A percentile compares a stretch with the other conserved stretches of the same genome.
Conservation (phyloP, 2,888 invertebrate species). For the Ennomos erosarius region DNA sequence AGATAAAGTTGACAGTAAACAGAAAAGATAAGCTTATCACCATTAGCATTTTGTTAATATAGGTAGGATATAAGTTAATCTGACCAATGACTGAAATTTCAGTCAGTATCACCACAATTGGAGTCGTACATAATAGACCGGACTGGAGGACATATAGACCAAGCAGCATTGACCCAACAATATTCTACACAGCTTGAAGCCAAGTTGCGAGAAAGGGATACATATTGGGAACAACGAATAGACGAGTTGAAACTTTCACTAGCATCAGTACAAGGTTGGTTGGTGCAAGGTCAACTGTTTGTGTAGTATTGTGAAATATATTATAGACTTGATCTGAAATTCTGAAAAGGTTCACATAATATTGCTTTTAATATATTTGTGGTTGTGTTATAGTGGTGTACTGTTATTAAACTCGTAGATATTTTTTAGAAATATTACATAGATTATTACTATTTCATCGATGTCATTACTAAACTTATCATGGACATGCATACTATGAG, state of each 20-base stretch:
- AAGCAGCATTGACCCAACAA: slow-evolving; percentile 82
- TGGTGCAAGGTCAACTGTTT: slow-evolving; percentile 7
- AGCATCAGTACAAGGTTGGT: slow-evolving; percentile 88
- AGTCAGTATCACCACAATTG: slow-evolving; percentile 81
- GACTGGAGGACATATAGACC: slow-evolving; percentile 72
- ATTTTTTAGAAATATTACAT: no score
- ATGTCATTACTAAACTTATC: no score
- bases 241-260: slow-evolving; percentile 84
- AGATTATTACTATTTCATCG: no score
- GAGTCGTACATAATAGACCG: slow-evolving; percentile 75
- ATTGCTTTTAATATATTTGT: no score
- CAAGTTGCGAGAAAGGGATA: slow-evolving; percentile 86
- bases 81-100: slow-evolving; percentile 40
- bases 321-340: no score
- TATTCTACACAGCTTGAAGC: slow-evolving; percentile 85
- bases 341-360: no score
- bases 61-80: not conserved
- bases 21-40: not conserved
- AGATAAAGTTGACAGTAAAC: slow-evolving; percentile 11
- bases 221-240: slow-evolving; percentile 86
- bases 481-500: no score
- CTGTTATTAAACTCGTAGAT: no score
- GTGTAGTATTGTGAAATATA: slow-evolving; percentile 1
- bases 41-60: slow-evolving; percentile 2
- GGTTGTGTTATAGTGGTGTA: no score